Evolutionary conservation across 1,140 invertebrate species (phyloP).

Genomic region (Nylanderia fulva): DNA sequence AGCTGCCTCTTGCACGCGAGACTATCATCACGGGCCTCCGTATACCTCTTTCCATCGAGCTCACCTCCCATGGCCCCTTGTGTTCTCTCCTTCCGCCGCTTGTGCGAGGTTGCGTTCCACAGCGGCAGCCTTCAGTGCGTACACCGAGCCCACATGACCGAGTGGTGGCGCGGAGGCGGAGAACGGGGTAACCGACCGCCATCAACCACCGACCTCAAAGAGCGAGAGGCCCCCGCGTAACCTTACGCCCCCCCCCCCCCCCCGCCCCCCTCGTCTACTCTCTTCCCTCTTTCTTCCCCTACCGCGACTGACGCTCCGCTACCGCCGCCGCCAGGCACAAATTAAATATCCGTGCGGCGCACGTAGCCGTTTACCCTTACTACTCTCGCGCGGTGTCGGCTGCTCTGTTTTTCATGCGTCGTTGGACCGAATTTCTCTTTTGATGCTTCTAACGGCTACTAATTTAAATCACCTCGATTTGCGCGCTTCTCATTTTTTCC

Average conservation of each 20-base stretch:
- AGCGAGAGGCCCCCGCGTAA: slow-evolving; percentile 66
- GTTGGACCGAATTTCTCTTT: slow-evolving; percentile 42
- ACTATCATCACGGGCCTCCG: slow-evolving; percentile 59
- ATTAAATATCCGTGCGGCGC: slow-evolving; percentile 75
- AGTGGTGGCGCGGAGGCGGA: slow-evolving; percentile 53
- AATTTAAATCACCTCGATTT: slow-evolving; percentile 38
- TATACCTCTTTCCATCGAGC: slow-evolving; percentile 9
- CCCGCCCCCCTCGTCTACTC: not conserved
- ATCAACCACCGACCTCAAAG: slow-evolving; percentile 76
- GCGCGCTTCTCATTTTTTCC: not conserved
- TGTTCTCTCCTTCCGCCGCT: not conserved
- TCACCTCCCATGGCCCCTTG: not conserved
- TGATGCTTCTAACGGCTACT: slow-evolving; percentile 23
- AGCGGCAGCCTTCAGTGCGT: slow-evolving; percentile 58
- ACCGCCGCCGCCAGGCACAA: slow-evolving; percentile 68
- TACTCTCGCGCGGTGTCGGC: not conserved
- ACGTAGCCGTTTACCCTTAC: slow-evolving; percentile 65
- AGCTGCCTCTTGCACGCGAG: slow-evolving; percentile 15
- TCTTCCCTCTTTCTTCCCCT: not conserved
- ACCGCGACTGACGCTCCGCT: slow-evolving; percentile 20
- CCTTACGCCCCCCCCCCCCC: slow-evolving; percentile 62
- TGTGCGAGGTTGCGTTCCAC: slow-evolving; percentile 31
- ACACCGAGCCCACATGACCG: slow-evolving; percentile 34
- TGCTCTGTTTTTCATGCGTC: slow-evolving; percentile 37
- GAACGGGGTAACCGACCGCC: slow-evolving; percentile 55